These are phyloP conservation scores for Halcyon malimbica DNA, from an alignment of 2,113 vertebrate genomes.

Conservation along the genomic window DNA sequence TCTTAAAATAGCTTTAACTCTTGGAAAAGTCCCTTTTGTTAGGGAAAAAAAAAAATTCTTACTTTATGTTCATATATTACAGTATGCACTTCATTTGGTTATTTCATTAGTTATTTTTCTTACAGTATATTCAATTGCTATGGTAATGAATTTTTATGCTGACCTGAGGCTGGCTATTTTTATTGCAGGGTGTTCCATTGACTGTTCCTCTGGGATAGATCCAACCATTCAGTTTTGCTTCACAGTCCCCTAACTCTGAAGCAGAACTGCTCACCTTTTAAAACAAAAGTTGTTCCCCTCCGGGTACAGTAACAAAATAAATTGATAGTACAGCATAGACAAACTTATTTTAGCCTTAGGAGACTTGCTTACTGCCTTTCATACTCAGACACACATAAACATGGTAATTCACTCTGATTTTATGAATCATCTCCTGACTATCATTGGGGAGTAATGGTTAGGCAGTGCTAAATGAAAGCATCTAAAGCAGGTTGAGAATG, in stretches of 20 bases:
- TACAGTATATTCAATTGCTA: background rate
- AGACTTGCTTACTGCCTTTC: slow-evolving; percentile 42
- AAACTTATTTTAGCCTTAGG: slow-evolving; percentile 27
- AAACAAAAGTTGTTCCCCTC: slow-evolving; percentile 28
- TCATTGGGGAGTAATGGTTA: slow-evolving; percentile 22
- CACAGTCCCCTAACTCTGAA: slow-evolving; percentile 31
- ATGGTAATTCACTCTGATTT: slow-evolving; percentile 55
- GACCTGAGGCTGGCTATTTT: slow-evolving; percentile 26
- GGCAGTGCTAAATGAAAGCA: slow-evolving; percentile 56
- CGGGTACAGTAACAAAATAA: slow-evolving; percentile 23
- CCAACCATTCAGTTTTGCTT: slow-evolving; percentile 29
- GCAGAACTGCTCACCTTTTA: slow-evolving; percentile 45
- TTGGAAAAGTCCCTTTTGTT: background rate
- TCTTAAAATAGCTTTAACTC: background rate
- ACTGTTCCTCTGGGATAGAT: background rate
- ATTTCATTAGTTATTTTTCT: slow-evolving; percentile 26
- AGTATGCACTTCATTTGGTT: background rate
- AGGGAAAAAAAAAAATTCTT: background rate
- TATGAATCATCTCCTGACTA: slow-evolving; percentile 52
- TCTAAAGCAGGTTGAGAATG: slow-evolving; percentile 49
- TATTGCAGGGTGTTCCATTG: background rate
- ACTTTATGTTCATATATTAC: background rate
- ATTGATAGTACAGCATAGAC: slow-evolving; percentile 12
- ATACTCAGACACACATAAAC: slow-evolving; percentile 14
- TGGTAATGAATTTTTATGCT: slow-evolving; percentile 25